Evolutionary conservation across 1,140 invertebrate genomes (phyloP), one percentile per base, ranked within the genome.

Genomic region (Bombyx mandarina): DNA sequence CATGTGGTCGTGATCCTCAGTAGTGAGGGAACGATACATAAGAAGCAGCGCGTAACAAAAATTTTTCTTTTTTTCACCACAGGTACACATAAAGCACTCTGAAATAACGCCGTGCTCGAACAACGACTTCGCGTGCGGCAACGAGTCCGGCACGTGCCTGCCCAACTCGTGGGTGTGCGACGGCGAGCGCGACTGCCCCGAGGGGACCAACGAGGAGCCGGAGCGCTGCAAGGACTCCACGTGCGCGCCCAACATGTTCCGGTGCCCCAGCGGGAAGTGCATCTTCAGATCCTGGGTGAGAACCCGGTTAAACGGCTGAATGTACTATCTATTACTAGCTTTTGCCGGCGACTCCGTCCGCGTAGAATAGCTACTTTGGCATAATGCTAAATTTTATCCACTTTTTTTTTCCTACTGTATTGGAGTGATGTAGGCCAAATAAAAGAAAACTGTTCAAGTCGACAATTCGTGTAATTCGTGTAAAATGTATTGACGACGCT

Each of bases 151-250:
- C 44, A 89, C 89, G 12, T 96, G 95, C 69, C 95, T 97, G 51
- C 91, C 92, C 0, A 89, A 85, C 35, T 90, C 91, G 10, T 95
- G 93, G 93, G 81, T 88, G 46, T 92, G 91, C 67, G 94, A 95
- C 71, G 92, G 92, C 46, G 93, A 94, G 58, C 77, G 88, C 51
- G 93, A 94, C 66, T 94, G 93, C 71, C 89, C 89, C 0, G 93
- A 93, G 73, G 90, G 89, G 18, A 91, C 91, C 3, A 94, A 96
- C 74, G 94, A 95, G 76, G 65, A 47, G 6, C 86, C 89, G 56
- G 91, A 91, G 10, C 74, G 71, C 1, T 89, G 80, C 2, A 76
- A 71, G 52, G 62, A 85, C 50, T 77, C 79, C 7, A 77, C 75
- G 63, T 91, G 90, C 86, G 81, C 88, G 7, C 88, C 75, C 64